Evolutionary conservation across 2,797 vertebrate species (phyloP).

Genomic region (Poecilia velifera): DNA sequence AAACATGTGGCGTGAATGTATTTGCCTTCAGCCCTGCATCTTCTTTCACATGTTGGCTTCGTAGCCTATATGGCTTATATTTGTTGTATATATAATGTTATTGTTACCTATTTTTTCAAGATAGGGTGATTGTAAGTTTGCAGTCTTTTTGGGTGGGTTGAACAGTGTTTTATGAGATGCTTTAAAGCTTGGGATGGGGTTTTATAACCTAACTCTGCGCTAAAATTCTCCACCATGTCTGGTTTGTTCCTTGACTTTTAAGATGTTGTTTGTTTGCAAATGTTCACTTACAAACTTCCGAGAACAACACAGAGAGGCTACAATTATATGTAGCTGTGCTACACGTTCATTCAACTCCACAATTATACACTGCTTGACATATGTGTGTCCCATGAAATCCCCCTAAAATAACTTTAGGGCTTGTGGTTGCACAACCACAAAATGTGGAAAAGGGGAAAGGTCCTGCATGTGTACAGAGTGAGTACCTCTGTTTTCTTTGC

Average conservation of each 20-base stretch:
- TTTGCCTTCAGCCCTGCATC: background rate
- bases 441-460: background rate
- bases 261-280: background rate
- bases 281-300: background rate
- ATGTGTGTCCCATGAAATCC: background rate
- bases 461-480: background rate
- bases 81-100: background rate
- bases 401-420: background rate
- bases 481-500: constrained; percentile 90
- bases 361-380: background rate
- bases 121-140: background rate
- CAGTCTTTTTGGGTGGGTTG: background rate
- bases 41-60: background rate
- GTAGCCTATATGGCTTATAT: background rate
- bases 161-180: background rate
- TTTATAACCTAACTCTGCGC: background rate
- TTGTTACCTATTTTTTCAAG: too few relatives aligned
- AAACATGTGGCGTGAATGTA: background rate
- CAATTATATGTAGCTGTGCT: background rate
- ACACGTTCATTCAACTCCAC: background rate
- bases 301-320: background rate
- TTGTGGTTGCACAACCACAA: background rate
- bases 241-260: background rate
- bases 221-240: background rate
- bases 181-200: background rate